Percentiles rank a stretch among this genome's conserved stretches.
These are phyloP conservation scores for Acromyrmex charruanus DNA, from an alignment of 1,140 invertebrate species.

Conservation along the genomic window DNA sequence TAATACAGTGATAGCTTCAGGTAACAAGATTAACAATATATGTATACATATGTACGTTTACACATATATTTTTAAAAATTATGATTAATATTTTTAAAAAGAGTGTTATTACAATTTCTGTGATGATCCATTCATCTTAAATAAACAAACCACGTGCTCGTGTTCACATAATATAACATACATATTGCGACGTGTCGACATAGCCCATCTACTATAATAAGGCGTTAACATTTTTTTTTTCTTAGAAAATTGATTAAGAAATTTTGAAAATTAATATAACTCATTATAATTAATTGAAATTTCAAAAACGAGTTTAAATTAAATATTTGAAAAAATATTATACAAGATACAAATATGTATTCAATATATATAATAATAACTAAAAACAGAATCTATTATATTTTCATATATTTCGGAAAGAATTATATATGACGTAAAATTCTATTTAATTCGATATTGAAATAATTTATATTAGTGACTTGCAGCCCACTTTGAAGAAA, in stretches of 20 bases:
- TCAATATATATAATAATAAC: not conserved
- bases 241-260: constrained; percentile 1
- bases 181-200: constrained; percentile 15
- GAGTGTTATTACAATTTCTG: constrained; percentile 31
- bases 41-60: constrained; percentile 16
- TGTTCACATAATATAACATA: constrained; percentile 17
- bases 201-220: not conserved
- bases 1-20: constrained; percentile 71
- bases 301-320: not conserved
- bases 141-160: constrained; percentile 42
- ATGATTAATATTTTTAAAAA: constrained; percentile 57
- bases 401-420: not conserved
- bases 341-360: not conserved
- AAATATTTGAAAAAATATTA: not conserved
- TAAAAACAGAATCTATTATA: not conserved
- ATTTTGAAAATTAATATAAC: not conserved
- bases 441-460: not conserved
- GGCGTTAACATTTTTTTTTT: not conserved
- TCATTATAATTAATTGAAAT: not conserved
- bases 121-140: constrained; percentile 50
- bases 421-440: not conserved
- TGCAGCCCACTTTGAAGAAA: not conserved
- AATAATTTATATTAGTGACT: constrained; percentile 16
- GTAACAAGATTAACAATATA: constrained; percentile 64
- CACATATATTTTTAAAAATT: constrained; percentile 49